phyloP scores from a whole-genome alignment of 2,888 invertebrate genomes.

The Neria commutata region DNA sequence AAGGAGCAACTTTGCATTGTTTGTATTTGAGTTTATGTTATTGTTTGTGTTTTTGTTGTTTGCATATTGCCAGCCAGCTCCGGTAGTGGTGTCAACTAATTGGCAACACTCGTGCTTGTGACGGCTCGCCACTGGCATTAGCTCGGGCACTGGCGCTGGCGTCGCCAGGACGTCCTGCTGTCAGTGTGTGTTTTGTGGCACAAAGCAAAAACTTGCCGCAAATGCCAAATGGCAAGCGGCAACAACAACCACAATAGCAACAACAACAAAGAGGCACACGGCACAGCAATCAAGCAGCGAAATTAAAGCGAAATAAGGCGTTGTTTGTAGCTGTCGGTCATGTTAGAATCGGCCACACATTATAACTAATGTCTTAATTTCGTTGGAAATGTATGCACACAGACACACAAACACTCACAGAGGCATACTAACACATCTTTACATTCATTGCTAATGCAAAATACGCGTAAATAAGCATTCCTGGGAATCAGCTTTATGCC shows the following conservation, averaged over 20 bases:
- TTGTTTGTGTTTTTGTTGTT: slow-evolving; percentile 4
- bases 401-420: neutral
- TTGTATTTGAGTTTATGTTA: too few species aligned
- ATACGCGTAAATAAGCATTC: too few species aligned
- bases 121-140: slow-evolving; percentile 34
- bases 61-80: neutral
- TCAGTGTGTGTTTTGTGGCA: slow-evolving; percentile 1
- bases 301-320: slow-evolving; percentile 33
- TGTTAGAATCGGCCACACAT: slow-evolving; percentile 31
- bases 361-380: slow-evolving; percentile 44
- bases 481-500: too few species aligned
- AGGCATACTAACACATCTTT: too few species aligned
- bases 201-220: neutral
- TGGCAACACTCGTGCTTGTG: slow-evolving; percentile 52
- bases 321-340: slow-evolving; percentile 27
- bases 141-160: slow-evolving; percentile 21
- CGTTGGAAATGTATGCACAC: slow-evolving; percentile 17
- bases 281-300: slow-evolving; percentile 18
- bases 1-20: too few species aligned
- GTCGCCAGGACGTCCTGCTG: slow-evolving; percentile 27
- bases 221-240: slow-evolving; percentile 11
- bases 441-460: too few species aligned
- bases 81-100: slow-evolving; percentile 56
- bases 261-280: slow-evolving; percentile 4
- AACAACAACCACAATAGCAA: slow-evolving; percentile 28